Evolutionary conservation across 2,888 invertebrate genomes (phyloP).

Genomic region (Dasysyrphus tricinctus): DNA sequence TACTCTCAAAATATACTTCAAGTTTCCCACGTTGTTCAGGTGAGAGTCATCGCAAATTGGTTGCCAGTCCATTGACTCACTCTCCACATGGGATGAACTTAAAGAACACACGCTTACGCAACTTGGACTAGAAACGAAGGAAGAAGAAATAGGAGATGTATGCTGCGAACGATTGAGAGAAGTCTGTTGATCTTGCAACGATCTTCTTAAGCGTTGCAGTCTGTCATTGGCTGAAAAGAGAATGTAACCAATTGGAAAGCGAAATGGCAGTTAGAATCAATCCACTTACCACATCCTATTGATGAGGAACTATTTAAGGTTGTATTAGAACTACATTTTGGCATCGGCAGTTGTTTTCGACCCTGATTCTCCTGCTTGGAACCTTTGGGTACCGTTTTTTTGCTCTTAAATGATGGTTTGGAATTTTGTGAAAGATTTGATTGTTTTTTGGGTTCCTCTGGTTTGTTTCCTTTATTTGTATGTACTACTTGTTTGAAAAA

Average conservation of each 20-base stretch:
- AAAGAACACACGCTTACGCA: not conserved
- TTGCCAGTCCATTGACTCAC: conserved; percentile 80
- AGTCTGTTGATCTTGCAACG: conserved; percentile 51
- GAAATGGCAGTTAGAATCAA: too few relatives aligned
- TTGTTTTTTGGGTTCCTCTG: not conserved
- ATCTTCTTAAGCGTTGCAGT: conserved; percentile 75
- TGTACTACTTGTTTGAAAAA: conserved; percentile 2
- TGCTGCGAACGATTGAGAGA: not conserved
- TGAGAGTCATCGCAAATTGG: conserved; percentile 53
- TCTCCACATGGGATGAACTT: conserved; percentile 43
- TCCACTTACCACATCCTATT: conserved; percentile 21
- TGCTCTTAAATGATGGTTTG: conserved; percentile 37
- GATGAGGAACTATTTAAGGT: not conserved
- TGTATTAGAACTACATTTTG: not conserved
- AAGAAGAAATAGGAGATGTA: not conserved
- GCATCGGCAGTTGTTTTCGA: not conserved
- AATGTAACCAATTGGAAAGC: not conserved
- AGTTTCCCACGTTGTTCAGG: conserved; percentile 38
- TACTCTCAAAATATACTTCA: not conserved
- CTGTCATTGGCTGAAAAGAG: conserved; percentile 76
- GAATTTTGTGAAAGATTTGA: conserved; percentile 25
- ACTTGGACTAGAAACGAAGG: not conserved
- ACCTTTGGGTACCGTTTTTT: not conserved
- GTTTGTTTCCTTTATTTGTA: not conserved
- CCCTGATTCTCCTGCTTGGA: not conserved